Evolutionary conservation across 2,888 invertebrate genomes (phyloP).

Genomic region (Himalopsyche kuldschensis): DNA sequence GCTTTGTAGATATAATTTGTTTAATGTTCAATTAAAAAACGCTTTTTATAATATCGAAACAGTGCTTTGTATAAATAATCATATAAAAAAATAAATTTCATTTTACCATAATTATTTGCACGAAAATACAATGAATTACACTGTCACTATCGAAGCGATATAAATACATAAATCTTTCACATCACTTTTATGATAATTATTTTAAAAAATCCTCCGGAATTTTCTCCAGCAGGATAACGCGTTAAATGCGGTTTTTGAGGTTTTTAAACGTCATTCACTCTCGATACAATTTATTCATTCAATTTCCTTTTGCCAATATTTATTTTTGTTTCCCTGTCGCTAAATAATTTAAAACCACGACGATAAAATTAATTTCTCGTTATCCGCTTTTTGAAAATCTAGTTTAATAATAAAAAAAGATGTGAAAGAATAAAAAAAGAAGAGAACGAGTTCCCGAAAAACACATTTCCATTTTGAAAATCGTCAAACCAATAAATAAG

Average conservation of each 20-base stretch:
- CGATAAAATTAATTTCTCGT: neutral
- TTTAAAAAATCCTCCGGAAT: too few relatives aligned
- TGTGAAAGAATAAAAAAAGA: too few relatives aligned
- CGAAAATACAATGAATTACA: too few relatives aligned
- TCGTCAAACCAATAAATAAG: conserved; percentile 33
- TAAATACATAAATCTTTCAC: too few relatives aligned
- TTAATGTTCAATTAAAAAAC: too few relatives aligned
- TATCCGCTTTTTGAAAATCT: neutral
- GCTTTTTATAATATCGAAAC: too few relatives aligned
- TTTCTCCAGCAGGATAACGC: neutral
- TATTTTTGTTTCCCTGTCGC: neutral
- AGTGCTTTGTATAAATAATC: too few relatives aligned
- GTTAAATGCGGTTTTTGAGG: neutral
- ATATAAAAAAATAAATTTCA: too few relatives aligned
- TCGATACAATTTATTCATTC: neutral
- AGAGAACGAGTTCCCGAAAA: neutral
- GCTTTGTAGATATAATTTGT: too few relatives aligned
- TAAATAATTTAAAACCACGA: neutral
- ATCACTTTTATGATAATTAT: too few relatives aligned
- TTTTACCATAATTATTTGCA: too few relatives aligned
- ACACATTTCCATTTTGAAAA: conserved; percentile 26
- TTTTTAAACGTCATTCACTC: neutral
- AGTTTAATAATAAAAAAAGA: neutral
- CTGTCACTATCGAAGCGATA: too few relatives aligned
- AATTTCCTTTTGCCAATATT: neutral